Percentiles rank a stretch among this genome's conserved stretches.
phyloP scores from a whole-genome alignment of 2,888 invertebrate genomes.

The Actias luna region DNA sequence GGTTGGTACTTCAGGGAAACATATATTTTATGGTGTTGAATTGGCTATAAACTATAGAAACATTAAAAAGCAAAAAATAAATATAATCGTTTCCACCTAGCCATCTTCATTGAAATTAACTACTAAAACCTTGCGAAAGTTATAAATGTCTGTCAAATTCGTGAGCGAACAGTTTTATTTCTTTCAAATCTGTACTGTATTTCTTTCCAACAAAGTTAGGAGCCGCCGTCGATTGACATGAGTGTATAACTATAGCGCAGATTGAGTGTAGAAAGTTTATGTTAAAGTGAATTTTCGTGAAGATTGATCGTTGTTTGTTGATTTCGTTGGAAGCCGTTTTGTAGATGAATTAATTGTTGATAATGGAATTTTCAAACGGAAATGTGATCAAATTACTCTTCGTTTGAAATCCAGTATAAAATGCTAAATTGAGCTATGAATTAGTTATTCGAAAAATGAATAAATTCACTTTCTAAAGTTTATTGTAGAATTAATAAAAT shows the following conservation, averaged over 20 bases:
- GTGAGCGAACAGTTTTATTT: constrained; percentile 68
- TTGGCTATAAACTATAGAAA: not conserved
- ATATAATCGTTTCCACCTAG: constrained; percentile 36
- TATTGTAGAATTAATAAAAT: not conserved
- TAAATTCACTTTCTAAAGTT: not conserved
- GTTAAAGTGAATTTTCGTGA: constrained; percentile 10
- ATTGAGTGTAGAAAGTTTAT: constrained; percentile 8
- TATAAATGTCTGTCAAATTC: constrained; percentile 72
- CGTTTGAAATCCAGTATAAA: not conserved
- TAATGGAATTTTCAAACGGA: not conserved
- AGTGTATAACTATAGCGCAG: constrained; percentile 12
- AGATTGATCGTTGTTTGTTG: constrained; percentile 16
- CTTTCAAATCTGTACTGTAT: constrained; percentile 49
- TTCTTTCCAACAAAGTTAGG: constrained; percentile 60
- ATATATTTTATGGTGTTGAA: not conserved
- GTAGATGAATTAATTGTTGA: not conserved
- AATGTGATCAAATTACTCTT: not conserved
- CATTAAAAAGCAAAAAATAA: constrained; percentile 32
- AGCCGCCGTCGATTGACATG: constrained; percentile 22
- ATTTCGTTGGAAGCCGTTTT: constrained; percentile 10
- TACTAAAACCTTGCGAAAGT: constrained; percentile 59
- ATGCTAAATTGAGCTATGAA: not conserved
- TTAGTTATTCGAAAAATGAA: not conserved
- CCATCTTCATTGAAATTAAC: constrained; percentile 31
- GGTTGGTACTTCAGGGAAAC: not conserved